phyloP scores from a whole-genome alignment of 1,140 invertebrate species.

The Intoshia linei region DNA sequence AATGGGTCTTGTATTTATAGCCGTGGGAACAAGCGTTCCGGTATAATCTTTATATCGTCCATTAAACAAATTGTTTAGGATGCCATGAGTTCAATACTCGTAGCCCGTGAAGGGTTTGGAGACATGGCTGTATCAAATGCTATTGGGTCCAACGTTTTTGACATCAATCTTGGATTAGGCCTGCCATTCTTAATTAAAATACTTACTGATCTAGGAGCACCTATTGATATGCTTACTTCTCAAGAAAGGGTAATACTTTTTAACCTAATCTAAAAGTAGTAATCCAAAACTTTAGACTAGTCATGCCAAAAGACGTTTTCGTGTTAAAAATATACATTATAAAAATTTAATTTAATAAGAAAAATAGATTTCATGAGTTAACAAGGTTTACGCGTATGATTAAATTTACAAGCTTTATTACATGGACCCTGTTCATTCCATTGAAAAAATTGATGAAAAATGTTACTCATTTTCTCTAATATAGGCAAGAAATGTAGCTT shows the following conservation, averaged over 20 bases:
- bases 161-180: conserved; percentile 7
- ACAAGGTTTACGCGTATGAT: neutral
- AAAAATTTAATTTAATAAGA: neutral
- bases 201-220: conserved; percentile 3
- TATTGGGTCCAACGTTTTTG: conserved; percentile 8
- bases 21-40: conserved; percentile 17
- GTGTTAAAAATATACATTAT: neutral
- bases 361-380: neutral
- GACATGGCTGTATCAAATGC: conserved; percentile 8
- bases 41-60: conserved; percentile 5
- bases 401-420: too few relatives aligned
- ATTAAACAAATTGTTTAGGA: conserved; percentile 4
- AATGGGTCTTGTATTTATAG: conserved; percentile 17
- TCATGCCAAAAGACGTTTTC: neutral
- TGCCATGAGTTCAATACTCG: conserved; percentile 6
- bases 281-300: too few relatives aligned
- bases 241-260: conserved; percentile 2
- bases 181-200: conserved; percentile 7
- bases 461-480: too few relatives aligned
- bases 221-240: conserved; percentile 3
- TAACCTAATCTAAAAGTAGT: too few relatives aligned
- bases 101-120: conserved; percentile 5
- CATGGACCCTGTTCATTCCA: too few relatives aligned
- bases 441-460: too few relatives aligned
- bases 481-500: too few relatives aligned